Evolutionary conservation across 2,113 vertebrate species (phyloP).

Genomic region (Nasalis larvatus): DNA sequence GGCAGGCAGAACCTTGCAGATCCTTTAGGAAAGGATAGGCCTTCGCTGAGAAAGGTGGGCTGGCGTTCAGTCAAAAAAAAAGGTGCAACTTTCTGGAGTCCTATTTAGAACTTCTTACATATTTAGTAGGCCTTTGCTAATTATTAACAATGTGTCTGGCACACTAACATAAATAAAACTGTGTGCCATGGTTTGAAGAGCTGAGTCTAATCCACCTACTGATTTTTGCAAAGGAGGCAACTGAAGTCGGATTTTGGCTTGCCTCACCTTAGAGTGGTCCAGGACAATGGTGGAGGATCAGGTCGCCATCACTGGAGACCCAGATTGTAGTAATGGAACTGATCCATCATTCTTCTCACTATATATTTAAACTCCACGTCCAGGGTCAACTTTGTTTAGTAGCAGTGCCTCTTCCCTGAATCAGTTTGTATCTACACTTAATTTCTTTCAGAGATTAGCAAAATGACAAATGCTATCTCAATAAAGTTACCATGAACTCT

Average conservation of each 20-base stretch:
- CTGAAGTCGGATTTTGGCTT: background rate
- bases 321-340: background rate
- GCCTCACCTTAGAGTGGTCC: background rate
- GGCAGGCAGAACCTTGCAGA: background rate
- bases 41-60: background rate
- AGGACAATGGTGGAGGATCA: background rate
- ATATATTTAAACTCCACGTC: background rate
- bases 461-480: background rate
- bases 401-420: background rate
- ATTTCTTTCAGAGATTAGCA: slow-evolving; percentile 46
- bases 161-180: slow-evolving; percentile 29
- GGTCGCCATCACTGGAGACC: background rate
- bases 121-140: slow-evolving; percentile 46
- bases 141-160: background rate
- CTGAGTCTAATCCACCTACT: background rate
- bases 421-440: background rate
- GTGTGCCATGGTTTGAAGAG: background rate
- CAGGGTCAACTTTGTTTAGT: background rate
- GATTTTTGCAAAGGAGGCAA: background rate
- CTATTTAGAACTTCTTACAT: slow-evolving; percentile 4
- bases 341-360: background rate
- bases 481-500: background rate
- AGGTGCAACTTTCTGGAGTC: background rate
- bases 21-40: background rate
- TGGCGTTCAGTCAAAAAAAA: background rate